phyloP scores from a whole-genome alignment of 2,888 invertebrate genomes.

The Scaptomyza cyrtandrae region DNA sequence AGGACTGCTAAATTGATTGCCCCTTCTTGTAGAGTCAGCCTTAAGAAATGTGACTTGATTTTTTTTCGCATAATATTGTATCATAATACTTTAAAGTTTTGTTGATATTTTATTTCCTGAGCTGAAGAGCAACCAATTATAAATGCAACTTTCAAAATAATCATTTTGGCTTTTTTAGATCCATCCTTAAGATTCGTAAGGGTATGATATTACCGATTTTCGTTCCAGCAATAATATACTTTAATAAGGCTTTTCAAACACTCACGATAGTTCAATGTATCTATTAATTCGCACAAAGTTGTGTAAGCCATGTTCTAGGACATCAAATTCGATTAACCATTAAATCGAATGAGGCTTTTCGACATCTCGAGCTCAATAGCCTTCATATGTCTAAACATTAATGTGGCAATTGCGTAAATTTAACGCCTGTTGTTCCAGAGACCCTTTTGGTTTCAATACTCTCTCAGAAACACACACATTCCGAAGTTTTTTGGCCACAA shows the following conservation, averaged over 20 bases:
- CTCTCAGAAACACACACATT: constrained; percentile 1
- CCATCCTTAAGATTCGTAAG: no score
- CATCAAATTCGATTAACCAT: constrained; percentile 56
- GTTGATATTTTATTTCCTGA: no score
- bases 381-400: constrained; percentile 73
- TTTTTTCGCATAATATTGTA: background rate
- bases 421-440: constrained; percentile 59
- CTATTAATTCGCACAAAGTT: constrained; percentile 19
- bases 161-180: no score
- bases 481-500: constrained; percentile 55
- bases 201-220: no score
- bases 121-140: no score
- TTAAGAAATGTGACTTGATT: constrained; percentile 18
- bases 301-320: constrained; percentile 39
- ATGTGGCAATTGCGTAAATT: constrained; percentile 77
- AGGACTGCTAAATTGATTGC: constrained; percentile 62
- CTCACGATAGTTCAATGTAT: no score
- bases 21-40: constrained; percentile 37
- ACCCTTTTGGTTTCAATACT: constrained; percentile 65
- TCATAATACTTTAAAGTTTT: no score
- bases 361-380: constrained; percentile 42
- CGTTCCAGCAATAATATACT: no score
- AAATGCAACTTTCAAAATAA: no score
- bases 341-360: constrained; percentile 62
- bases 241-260: background rate